Percentiles rank a stretch among this genome's conserved stretches.
phyloP scores from a whole-genome alignment of 1,140 invertebrate species.

The Vanessa tameamea region DNA sequence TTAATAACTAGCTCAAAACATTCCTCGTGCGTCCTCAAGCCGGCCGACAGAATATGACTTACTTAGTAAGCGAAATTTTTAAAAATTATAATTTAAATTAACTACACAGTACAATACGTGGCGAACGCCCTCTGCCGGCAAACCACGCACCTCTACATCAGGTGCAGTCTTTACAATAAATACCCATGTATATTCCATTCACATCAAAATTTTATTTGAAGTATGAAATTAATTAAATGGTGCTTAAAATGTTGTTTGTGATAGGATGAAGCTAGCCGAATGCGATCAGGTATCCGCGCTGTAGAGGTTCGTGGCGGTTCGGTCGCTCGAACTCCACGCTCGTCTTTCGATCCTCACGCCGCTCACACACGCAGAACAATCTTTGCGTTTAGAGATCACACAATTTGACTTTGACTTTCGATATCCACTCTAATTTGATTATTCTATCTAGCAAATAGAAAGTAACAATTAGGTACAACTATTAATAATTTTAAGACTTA shows the following conservation, averaged over 20 bases:
- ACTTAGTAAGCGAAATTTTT: conserved; percentile 72
- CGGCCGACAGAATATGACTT: conserved; percentile 65
- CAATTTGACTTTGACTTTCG: conserved; percentile 64
- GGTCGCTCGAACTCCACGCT: background rate
- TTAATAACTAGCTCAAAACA: conserved; percentile 73
- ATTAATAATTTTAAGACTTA: conserved; percentile 71
- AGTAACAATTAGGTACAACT: conserved; percentile 79
- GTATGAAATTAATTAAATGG: conserved; percentile 43
- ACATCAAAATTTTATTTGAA: conserved; percentile 46
- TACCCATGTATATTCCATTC: conserved; percentile 48
- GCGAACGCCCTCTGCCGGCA: conserved; percentile 16
- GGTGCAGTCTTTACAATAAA: conserved; percentile 43
- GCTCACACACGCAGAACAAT: conserved; percentile 32
- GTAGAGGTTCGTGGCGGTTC: background rate
- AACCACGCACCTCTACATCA: conserved; percentile 5
- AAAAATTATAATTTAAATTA: conserved; percentile 70
- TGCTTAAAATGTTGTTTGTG: conserved; percentile 47
- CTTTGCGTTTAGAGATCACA: conserved; percentile 61
- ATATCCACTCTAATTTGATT: conserved; percentile 78
- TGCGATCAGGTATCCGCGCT: conserved; percentile 27
- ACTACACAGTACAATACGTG: conserved; percentile 57
- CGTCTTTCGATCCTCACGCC: background rate
- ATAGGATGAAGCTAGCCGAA: conserved; percentile 36
- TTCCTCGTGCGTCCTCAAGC: conserved; percentile 63
- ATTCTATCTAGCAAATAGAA: conserved; percentile 80